Evolutionary conservation across 1,140 invertebrate species (phyloP), one percentile per base, ranked within the genome.

Genomic region (Leptoteleia sp.): DNA sequence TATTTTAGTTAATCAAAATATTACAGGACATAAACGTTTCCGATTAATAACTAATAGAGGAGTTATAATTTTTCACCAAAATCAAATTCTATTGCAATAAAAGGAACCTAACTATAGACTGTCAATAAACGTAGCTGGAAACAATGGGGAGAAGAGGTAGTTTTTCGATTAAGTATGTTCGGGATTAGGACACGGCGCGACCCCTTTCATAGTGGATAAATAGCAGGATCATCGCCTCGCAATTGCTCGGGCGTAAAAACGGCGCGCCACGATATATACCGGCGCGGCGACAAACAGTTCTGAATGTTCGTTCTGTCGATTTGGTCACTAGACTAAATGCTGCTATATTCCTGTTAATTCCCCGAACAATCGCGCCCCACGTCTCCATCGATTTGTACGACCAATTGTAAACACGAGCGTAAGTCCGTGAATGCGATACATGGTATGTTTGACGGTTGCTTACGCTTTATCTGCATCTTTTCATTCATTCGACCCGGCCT

Each of bases 301-400:
- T 15, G 61, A 50, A 54, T 33, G 70, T 75, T 70, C 61, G 67
- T 68, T 68, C 79, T 52, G 64, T 61, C 52, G 80, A 64, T 81
- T 79, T 55, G 48, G 40, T 78, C 78, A 80, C 61, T 80, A 59
- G 62, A 79, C 81, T 83, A 85, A 86, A 85, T 78, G 82, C 84
- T 76, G 59, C 83, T 85, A 83, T 83, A 85, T 84, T 83, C 81
- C 79, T 59, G 81, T 82, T 86, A 84, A 85, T 86, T 85, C 83
- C 80, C 71, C 43, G 76, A 77, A 82, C 83, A 83, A 85, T 84
- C 80, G 83, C 73, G 59, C 62, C 59, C 67, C 78, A 76, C 40
- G 79, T 83, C 78, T 81, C 71, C 79, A 65, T 72, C 73, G 79
- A 80, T 55, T 75, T 47, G 64, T 57, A 73, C 64, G 50, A 75